These are phyloP conservation scores for Chloroceryle amazona DNA, from an alignment of 2,797 vertebrate genomes.

Conservation along the genomic window DNA sequence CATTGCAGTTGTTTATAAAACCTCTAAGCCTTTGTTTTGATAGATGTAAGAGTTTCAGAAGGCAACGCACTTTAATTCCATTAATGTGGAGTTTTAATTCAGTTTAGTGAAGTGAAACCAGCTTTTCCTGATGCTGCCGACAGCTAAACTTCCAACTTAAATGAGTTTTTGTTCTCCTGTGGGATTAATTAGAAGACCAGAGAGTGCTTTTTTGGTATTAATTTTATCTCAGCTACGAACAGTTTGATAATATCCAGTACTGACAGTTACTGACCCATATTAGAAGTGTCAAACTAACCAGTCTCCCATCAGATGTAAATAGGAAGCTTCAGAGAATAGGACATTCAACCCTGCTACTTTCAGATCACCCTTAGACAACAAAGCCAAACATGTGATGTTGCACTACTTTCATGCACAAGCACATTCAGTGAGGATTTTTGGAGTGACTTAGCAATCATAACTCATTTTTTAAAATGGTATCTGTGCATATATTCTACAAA, in stretches of 20 bases:
- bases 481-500: background rate
- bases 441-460: background rate
- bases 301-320: background rate
- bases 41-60: conserved; percentile 27
- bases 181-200: conserved; percentile 66
- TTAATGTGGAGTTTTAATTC: conserved; percentile 62
- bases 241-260: conserved; percentile 22
- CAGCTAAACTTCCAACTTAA: conserved; percentile 56
- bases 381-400: background rate
- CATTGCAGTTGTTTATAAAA: conserved; percentile 20
- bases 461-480: background rate
- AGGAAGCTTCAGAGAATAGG: background rate
- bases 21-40: conserved; percentile 47
- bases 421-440: background rate
- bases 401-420: background rate
- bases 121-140: conserved; percentile 23
- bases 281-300: conserved; percentile 11
- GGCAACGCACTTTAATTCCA: conserved; percentile 34
- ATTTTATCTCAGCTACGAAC: conserved; percentile 35
- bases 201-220: conserved; percentile 15
- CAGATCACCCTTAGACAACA: conserved; percentile 14
- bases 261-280: conserved; percentile 6
- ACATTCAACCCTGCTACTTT: background rate
- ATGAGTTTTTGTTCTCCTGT: conserved; percentile 55
- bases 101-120: conserved; percentile 51